Evolutionary conservation across 2,113 vertebrate genomes (phyloP).

Genomic region (Ceyx melanurus): DNA sequence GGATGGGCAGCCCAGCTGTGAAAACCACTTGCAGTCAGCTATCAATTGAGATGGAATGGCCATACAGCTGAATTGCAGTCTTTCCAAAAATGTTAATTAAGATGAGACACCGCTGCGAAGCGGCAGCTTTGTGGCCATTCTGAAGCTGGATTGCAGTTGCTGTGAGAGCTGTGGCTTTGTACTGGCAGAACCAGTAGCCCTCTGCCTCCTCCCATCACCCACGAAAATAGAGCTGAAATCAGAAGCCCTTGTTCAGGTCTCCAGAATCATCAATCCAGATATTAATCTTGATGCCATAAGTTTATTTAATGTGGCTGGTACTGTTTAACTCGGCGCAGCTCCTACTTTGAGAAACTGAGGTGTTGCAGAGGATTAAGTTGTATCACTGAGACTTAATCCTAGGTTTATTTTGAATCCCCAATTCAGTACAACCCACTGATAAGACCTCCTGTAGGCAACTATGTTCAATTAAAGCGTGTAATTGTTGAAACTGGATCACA

Average conservation of each 20-base stretch:
- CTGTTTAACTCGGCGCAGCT: not conserved
- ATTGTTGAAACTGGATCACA: not conserved
- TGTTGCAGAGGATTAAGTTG: not conserved
- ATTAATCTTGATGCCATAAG: not conserved
- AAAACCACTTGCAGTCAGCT: slow-evolving; percentile 72
- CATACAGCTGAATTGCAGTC: slow-evolving; percentile 69
- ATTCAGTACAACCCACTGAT: not conserved
- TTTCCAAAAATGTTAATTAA: slow-evolving; percentile 76
- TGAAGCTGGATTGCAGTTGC: slow-evolving; percentile 1
- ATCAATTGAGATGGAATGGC: slow-evolving; percentile 70
- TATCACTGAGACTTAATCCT: not conserved
- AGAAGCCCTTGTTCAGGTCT: not conserved
- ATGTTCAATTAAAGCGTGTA: not conserved
- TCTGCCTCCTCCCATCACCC: not conserved
- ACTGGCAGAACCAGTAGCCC: not conserved
- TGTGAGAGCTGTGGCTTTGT: not conserved
- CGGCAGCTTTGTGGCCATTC: slow-evolving; percentile 63
- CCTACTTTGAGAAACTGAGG: not conserved
- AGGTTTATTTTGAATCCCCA: not conserved
- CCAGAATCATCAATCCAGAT: not conserved
- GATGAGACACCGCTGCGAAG: slow-evolving; percentile 27
- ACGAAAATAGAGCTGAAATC: not conserved
- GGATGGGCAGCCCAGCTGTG: slow-evolving; percentile 73
- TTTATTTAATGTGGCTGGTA: not conserved
- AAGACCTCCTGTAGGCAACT: not conserved